Evolutionary conservation across 1,140 invertebrate species (phyloP), one percentile per base, ranked within the genome.

Genomic region (Zophobas atratus): DNA sequence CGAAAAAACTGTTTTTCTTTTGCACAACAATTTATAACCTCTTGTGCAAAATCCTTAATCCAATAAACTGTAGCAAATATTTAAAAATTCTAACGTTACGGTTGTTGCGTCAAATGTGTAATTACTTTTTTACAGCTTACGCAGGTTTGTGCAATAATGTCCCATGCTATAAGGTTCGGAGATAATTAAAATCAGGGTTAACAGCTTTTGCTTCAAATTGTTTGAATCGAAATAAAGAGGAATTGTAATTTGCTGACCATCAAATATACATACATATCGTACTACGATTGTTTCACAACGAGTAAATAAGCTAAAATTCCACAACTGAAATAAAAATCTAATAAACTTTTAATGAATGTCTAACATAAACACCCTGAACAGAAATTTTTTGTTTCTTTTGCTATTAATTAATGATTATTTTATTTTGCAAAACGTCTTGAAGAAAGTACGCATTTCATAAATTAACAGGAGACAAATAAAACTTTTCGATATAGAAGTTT

Each of bases 11-110:
- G 39, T 46, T 67, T 67, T 67, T 43, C 39, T 67, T 67, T 67
- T 67, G 39, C 60, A 43, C 60, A 67, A 67, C 60, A 67, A 67
- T 67, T 67, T 67, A 67, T 32, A 67, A 33, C 60, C n/a, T 67
- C 60, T 67, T 67, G 60, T 67, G 60, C 60, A 67, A 67, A 67
- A 67, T 46, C 39, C 57, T 32, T 41, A 41, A 48, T 67, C 60
- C 39, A 67, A 67, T 67, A 67, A 67, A 67, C n/a, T 43, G 60
- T 41, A 8, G 60, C 60, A 67, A 51, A 67, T 67, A 43, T 67
- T 67, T 67, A 67, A 67, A 43, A 67, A 36, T 43, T 43, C 43
- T 20, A 51, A 67, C 60, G 60, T 67, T 67, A 43, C 8, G 38
- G 6, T 36, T 36, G 36, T 63, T 63, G 57, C 57, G 39, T 67